Base-by-base conservation (phyloP, 2,113 vertebrate species). In the Lontra canadensis region DNA sequence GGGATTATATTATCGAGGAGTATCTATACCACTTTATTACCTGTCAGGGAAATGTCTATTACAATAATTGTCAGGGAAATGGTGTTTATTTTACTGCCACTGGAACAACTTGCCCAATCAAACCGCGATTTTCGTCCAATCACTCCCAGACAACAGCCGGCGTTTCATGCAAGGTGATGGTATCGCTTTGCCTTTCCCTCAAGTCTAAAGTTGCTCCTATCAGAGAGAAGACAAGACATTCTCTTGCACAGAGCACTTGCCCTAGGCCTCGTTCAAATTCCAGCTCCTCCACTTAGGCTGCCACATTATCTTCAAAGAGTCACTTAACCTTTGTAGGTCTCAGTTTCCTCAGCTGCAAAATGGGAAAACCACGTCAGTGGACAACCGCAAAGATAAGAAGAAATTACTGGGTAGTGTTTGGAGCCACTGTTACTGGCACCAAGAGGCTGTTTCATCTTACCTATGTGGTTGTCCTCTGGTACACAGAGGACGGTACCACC, bases 1-100 rank as follows among this genome's bases (percentile, higher is more conserved):
- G 95, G 97, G 97, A 98, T 98, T 98, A 71, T 84, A 98, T 98
- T 98, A 98, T 96, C 44, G 57, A 98, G 96, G 67, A 98, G 97
- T 87, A 95, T 91, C 97, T 95, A 74, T 52, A 5, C 93, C 91
- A 98, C 98, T 98, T 98, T 98, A 98, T 98, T 98, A 98, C 98
- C 97, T 97, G 96, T 97, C 97, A 97, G 83, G 87, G 91, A 98
- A 98, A 98, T 31, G 92, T 96, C 97, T 96, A 57, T 69, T 97
- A 97, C 80, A 96, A 88, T 98, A 87, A 18, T 29, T 55, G 97
- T 98, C 97, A 97, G 90, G 82, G 82, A 97, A 98, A 98, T 49
- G 85, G 91, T 90, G 76, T 81, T 97, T 97, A 42, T 91, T 96
- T 92, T 81, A 94, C 86, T 92, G 91, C 90, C 69, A 97, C 89